Evolutionary conservation across 1,140 invertebrate species (phyloP).

Genomic region (Chionoecetes opilio): DNA sequence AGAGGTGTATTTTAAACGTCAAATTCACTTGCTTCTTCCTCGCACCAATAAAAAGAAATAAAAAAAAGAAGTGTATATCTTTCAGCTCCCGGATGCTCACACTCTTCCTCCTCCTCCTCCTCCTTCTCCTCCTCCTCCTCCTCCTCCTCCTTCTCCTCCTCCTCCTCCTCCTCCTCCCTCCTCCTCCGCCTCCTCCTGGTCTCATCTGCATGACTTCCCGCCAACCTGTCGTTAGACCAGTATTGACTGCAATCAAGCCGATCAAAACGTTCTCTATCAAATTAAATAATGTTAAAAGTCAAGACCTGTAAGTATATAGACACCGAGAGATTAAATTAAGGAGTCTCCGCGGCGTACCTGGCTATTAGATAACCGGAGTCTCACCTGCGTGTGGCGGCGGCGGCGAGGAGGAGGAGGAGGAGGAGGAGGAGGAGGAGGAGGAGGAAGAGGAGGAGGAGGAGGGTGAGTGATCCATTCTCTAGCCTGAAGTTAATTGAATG

Average conservation of each 20-base stretch:
- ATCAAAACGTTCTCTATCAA: constrained; percentile 72
- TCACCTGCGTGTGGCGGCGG: constrained; percentile 54
- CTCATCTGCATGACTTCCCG: constrained; percentile 38
- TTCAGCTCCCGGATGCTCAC: neutral
- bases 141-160: neutral
- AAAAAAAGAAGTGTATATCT: constrained; percentile 38
- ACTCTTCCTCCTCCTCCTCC: neutral
- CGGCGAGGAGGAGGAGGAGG: neutral
- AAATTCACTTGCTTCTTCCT: neutral
- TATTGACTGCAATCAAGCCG: constrained; percentile 41
- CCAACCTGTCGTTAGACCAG: neutral
- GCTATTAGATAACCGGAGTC: constrained; percentile 71
- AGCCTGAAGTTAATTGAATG: constrained; percentile 74
- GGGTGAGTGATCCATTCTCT: constrained; percentile 67
- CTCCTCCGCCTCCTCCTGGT: neutral
- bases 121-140: constrained; percentile 28
- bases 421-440: neutral
- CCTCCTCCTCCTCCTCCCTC: too few relatives aligned
- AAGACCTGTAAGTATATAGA: constrained; percentile 60
- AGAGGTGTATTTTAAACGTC: neutral
- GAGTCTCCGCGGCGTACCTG: constrained; percentile 35
- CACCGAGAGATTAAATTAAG: constrained; percentile 71
- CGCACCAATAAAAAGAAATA: neutral
- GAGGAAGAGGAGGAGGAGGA: neutral
- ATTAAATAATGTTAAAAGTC: constrained; percentile 72